Evolutionary conservation across 1,140 invertebrate genomes (phyloP).

Genomic region (Melitaea cinxia): DNA sequence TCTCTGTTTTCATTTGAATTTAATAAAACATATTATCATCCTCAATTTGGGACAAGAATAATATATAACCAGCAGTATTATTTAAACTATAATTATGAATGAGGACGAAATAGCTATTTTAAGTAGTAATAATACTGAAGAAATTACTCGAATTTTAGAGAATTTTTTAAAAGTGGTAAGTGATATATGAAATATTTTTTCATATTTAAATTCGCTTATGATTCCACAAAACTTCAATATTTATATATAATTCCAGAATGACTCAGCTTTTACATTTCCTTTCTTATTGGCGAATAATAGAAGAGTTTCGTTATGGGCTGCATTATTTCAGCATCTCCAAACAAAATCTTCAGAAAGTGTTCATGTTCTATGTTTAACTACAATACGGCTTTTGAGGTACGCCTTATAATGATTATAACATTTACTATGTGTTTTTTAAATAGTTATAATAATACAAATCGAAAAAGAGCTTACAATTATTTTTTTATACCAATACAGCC

Average conservation of each 20-base stretch:
- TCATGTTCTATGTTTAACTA: conserved; percentile 64
- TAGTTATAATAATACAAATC: too few relatives aligned
- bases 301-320: conserved; percentile 69
- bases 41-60: not conserved
- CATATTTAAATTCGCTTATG: not conserved
- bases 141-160: conserved; percentile 50
- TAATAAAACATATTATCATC: not conserved
- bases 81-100: conserved; percentile 50
- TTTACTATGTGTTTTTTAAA: too few relatives aligned
- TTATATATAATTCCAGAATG: conserved; percentile 59
- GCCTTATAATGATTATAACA: too few relatives aligned
- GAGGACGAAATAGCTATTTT: conserved; percentile 61
- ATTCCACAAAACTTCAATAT: not conserved
- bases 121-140: conserved; percentile 44
- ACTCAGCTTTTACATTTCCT: conserved; percentile 67
- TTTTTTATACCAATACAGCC: conserved; percentile 79
- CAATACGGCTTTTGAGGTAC: conserved; percentile 74
- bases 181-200: not conserved
- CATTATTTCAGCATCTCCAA: conserved; percentile 70
- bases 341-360: conserved; percentile 53
- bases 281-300: conserved; percentile 60
- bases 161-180: conserved; percentile 63
- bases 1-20: not conserved
- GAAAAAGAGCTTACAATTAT: not conserved
- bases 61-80: not conserved